Percentiles rank a stretch among this genome's conserved stretches.
Evolutionary conservation across 2,113 vertebrate species (phyloP).

Genomic region (Mesocricetus auratus): DNA sequence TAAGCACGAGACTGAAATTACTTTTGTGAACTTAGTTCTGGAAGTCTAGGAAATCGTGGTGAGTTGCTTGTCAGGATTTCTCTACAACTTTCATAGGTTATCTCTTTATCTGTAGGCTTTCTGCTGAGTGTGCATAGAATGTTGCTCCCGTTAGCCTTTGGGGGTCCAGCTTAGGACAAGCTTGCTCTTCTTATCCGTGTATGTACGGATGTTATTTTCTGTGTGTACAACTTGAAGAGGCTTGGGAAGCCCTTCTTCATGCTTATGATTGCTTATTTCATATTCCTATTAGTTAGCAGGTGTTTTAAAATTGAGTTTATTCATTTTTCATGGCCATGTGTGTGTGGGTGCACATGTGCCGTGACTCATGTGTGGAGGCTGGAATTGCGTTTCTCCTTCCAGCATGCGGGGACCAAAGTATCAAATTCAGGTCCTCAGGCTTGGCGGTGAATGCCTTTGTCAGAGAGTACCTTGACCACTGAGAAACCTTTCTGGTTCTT

Average conservation of each 20-base stretch:
- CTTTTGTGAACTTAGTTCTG: neutral
- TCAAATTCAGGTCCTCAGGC: neutral
- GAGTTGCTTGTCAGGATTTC: neutral
- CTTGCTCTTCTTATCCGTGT: neutral
- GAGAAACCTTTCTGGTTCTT: neutral
- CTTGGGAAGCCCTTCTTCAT: neutral
- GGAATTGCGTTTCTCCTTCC: neutral
- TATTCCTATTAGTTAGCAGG: neutral
- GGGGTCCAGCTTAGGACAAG: neutral
- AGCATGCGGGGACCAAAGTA: neutral
- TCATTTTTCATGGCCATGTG: neutral
- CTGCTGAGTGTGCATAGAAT: too few species aligned
- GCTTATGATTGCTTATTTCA: neutral
- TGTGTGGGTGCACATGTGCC: neutral
- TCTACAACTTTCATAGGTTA: neutral
- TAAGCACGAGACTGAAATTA: neutral
- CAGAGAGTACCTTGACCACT: neutral
- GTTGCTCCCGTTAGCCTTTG: too few species aligned
- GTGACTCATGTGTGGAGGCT: neutral
- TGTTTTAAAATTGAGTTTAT: neutral
- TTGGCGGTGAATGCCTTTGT: neutral
- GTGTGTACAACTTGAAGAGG: neutral
- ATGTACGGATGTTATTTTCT: neutral
- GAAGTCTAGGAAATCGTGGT: neutral
- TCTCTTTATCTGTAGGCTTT: neutral